Evolutionary conservation across 2,888 invertebrate species (phyloP).

Genomic region (Hololepta plana): DNA sequence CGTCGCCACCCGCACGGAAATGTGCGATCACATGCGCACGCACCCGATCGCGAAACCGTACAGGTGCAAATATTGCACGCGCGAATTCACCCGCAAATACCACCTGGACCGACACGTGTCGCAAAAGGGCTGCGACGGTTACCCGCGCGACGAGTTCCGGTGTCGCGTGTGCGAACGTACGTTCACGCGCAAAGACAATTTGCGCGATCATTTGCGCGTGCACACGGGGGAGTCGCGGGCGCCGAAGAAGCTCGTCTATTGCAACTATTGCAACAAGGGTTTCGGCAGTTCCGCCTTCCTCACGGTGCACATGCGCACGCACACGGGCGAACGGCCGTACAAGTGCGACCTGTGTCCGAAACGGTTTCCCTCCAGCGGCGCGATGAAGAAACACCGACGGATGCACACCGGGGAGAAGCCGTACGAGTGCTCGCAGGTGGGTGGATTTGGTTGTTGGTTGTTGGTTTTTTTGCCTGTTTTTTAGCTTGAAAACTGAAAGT

Average conservation of each 20-base stretch:
- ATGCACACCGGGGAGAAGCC: constrained; percentile 39
- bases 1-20: constrained; percentile 40
- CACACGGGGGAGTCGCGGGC: constrained; percentile 40
- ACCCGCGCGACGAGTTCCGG: constrained; percentile 30
- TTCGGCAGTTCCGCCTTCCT: constrained; percentile 42
- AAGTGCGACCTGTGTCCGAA: constrained; percentile 58
- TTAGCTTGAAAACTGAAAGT: too few relatives aligned
- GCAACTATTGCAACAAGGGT: constrained; percentile 45
- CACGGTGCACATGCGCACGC: constrained; percentile 45
- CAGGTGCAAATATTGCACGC: constrained; percentile 48
- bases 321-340: constrained; percentile 43
- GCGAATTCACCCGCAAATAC: constrained; percentile 56
- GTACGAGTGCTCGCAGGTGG: constrained; percentile 35
- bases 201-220: constrained; percentile 48
- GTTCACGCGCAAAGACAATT: constrained; percentile 54
- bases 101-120: constrained; percentile 53
- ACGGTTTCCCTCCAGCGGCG: constrained; percentile 53
- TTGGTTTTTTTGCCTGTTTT: too few relatives aligned
- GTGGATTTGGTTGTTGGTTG: too few relatives aligned
- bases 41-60: constrained; percentile 42
- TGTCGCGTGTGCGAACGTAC: constrained; percentile 42
- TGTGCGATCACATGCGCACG: constrained; percentile 48
- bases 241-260: constrained; percentile 38
- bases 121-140: constrained; percentile 49
- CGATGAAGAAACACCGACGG: constrained; percentile 55